phyloP scores from a whole-genome alignment of 1,140 invertebrate genomes.

The Carcinoscorpius rotundicauda region DNA sequence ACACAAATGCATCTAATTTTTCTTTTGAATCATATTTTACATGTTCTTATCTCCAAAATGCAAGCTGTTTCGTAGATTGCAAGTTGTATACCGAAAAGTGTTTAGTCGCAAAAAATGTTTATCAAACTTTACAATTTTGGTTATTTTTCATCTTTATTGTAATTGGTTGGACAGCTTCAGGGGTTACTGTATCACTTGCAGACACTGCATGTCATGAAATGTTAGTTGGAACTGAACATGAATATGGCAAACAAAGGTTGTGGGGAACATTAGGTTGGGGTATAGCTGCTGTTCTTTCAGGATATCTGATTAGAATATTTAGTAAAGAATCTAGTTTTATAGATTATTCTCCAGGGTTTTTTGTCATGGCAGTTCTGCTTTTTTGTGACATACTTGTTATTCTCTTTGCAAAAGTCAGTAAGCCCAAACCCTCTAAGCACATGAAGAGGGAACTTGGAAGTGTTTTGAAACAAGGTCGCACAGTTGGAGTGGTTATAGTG shows the following conservation, averaged over 20 bases:
- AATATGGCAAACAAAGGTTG: constrained; percentile 65
- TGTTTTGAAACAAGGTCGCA: constrained; percentile 46
- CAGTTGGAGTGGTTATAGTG: constrained; percentile 57
- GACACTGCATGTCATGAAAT: constrained; percentile 23
- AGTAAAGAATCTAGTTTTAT: constrained; percentile 44
- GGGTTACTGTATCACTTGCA: constrained; percentile 21
- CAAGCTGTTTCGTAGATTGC: not conserved
- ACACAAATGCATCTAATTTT: not conserved
- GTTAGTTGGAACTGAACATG: constrained; percentile 15
- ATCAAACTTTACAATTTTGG: constrained; percentile 23
- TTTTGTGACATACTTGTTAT: constrained; percentile 38
- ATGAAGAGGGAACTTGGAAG: constrained; percentile 40
- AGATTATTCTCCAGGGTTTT: constrained; percentile 49
- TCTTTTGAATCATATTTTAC: not conserved
- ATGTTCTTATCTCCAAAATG: not conserved
- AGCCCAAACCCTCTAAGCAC: constrained; percentile 14
- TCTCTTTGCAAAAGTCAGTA: constrained; percentile 15
- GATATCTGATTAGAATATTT: constrained; percentile 10
- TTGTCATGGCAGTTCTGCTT: constrained; percentile 45
- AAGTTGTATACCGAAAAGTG: not conserved
- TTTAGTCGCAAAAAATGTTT: constrained; percentile 1
- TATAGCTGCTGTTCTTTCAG: constrained; percentile 17
- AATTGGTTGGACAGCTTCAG: constrained; percentile 18
- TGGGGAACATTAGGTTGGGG: constrained; percentile 39
- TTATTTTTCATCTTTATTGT: constrained; percentile 22